Percentiles rank a stretch among this genome's conserved stretches.
Conservation (phyloP, 2,113 vertebrate genomes). For the Scophthalmus maximus region DNA sequence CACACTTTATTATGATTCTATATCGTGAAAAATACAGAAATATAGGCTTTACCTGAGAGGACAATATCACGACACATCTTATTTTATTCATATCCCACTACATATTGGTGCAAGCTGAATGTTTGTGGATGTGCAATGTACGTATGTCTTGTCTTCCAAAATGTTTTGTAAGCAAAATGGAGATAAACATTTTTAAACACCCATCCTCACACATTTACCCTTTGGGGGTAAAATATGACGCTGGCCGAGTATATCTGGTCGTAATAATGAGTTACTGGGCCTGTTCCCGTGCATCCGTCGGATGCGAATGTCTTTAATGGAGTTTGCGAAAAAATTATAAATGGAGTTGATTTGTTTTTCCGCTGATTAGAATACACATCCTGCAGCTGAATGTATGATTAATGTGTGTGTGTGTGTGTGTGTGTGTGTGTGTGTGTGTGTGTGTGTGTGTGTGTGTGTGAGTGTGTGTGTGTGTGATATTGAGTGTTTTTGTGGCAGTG, state of each 20-base stretch:
- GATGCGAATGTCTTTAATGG: constrained; percentile 17
- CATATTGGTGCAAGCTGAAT: too few relatives aligned
- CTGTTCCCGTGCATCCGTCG: constrained; percentile 10
- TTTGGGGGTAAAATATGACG: constrained; percentile 15
- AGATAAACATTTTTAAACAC: too few relatives aligned
- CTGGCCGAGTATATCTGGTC: background rate
- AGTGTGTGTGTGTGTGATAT: background rate
- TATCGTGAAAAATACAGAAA: too few relatives aligned
- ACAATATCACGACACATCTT: too few relatives aligned
- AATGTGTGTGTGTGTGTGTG: background rate
- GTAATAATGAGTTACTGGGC: constrained; percentile 5
- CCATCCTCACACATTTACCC: background rate
- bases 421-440: constrained; percentile 1
- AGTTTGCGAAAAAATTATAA: constrained; percentile 16
- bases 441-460: background rate
- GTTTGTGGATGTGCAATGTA: too few relatives aligned
- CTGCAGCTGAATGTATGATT: constrained; percentile 23
- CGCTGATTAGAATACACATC: constrained; percentile 24
- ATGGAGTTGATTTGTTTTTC: constrained; percentile 31
- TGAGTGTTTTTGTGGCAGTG: constrained; percentile 1
- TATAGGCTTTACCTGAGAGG: too few relatives aligned
- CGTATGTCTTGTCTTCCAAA: too few relatives aligned
- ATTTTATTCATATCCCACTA: too few relatives aligned
- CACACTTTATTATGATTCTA: too few relatives aligned
- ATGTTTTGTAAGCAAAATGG: too few relatives aligned